Base-by-base conservation (phyloP, 2,113 vertebrate species). In the Chaetops frenatus region DNA sequence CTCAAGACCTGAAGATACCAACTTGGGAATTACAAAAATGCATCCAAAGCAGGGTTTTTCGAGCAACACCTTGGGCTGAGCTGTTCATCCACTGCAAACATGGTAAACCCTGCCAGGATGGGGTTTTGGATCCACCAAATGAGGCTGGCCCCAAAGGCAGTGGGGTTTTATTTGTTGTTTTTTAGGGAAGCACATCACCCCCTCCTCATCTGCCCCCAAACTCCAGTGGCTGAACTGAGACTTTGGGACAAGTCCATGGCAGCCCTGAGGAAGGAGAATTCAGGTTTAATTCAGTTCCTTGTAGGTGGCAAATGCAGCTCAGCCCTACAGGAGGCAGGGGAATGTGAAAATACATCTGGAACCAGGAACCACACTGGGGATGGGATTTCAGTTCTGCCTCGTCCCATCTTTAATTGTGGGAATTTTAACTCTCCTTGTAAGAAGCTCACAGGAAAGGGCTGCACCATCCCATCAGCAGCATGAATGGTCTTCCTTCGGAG, bases 191-290 rank as follows among this genome's bases (percentile, higher is more conserved):
- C 2, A 2, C 27, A 2, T 62, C 88, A 33, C n/a, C n/a, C 42
- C 14, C 16, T 77, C 42, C 60, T 58, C 19, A 5, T 36, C n/a
- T n/a, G 7, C 45, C 25, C 33, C 16, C 40, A 15, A 10, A 29
- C 65, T 53, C 33, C 58, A 9, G 0, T 15, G 0, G 1, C 65
- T 53, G 77, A 31, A 7, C 20, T 1, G 5, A 2, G 2, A 1
- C 29, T 40, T 25, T 28, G 20, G 15, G n/a, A 20, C 24, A 23
- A 33, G 23, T n/a, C 53, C 42, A 4, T 1, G 4, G 44, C 78
- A 71, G 83, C 29, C 47, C 64, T 3, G 2, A 1, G 60, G 33
- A 61, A 25, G 45, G 40, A 44, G 45, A 79, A 29, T 56, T 60
- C 6, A 9, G 56, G 25, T 51, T 82, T 13, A n/a, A 31, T 56